phyloP scores from a whole-genome alignment of 2,113 vertebrate species.

The Tetraodon nigroviridis region DNA sequence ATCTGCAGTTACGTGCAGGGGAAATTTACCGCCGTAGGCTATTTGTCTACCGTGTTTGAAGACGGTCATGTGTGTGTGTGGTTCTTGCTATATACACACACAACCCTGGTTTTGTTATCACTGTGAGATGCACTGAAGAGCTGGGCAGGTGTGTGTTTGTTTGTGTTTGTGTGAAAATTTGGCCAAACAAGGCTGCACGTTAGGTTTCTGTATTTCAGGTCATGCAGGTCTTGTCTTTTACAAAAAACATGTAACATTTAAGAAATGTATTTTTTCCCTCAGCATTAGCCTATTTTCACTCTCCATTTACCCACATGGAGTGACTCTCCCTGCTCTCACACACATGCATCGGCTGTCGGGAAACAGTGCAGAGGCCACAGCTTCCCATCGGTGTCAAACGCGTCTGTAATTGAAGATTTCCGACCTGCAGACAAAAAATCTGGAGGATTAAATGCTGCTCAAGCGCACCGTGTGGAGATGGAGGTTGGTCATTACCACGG shows the following conservation, averaged over 20 bases:
- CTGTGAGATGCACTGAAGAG: conserved; percentile 7
- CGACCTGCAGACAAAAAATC: conserved; percentile 15
- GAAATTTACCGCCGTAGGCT: conserved; percentile 6
- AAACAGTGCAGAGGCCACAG: conserved; percentile 45
- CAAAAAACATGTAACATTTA: neutral
- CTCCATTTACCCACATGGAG: neutral
- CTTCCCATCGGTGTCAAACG: conserved; percentile 23
- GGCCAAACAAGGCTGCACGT: conserved; percentile 3
- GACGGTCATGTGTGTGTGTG: neutral
- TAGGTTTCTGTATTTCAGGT: too few species aligned
- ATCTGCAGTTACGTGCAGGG: neutral
- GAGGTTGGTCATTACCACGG: conserved; percentile 34
- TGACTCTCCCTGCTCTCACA: neutral
- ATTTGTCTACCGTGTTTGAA: conserved; percentile 6
- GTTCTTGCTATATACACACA: conserved; percentile 10
- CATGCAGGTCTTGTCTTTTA: too few species aligned
- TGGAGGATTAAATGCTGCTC: conserved; percentile 11
- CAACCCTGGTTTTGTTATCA: conserved; percentile 13
- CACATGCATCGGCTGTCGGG: conserved; percentile 23
- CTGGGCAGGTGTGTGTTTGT: conserved; percentile 24
- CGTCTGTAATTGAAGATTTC: conserved; percentile 41
- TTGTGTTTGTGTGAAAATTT: conserved; percentile 20
- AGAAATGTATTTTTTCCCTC: neutral
- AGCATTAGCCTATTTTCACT: neutral
- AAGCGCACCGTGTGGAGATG: conserved; percentile 20